These are phyloP conservation scores for Neostethus bicornis DNA, from an alignment of 2,797 vertebrate species.

Conservation along the genomic window DNA sequence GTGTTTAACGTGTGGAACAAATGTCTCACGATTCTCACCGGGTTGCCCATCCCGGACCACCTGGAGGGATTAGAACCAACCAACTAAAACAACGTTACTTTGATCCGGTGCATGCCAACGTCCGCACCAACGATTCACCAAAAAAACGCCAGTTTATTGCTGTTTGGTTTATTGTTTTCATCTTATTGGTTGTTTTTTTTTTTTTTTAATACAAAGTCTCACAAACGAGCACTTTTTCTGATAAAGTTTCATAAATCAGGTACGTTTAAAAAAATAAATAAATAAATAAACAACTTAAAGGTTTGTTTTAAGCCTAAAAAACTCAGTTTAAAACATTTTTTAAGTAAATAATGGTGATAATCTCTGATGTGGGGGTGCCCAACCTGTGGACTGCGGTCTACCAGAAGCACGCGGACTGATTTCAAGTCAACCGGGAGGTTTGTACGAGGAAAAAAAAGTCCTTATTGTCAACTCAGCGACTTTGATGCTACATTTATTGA, in stretches of 20 bases:
- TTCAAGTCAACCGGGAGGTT: too few species aligned
- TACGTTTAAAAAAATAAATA: slow-evolving; percentile 12
- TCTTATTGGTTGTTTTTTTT: background rate
- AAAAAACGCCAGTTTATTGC: too few species aligned
- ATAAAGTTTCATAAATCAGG: background rate
- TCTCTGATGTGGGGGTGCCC: slow-evolving; percentile 18
- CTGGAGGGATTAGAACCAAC: slow-evolving; percentile 89
- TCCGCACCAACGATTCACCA: slow-evolving; percentile 10
- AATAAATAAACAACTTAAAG: background rate
- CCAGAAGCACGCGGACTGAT: too few species aligned
- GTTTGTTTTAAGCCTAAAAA: slow-evolving; percentile 8
- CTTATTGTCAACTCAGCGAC: too few species aligned
- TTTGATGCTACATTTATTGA: too few species aligned
- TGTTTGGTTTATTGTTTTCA: slow-evolving; percentile 4
- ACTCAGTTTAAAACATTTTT: slow-evolving; percentile 17
- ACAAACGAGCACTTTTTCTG: background rate
- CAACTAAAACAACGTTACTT: slow-evolving; percentile 71
- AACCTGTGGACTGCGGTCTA: too few species aligned
- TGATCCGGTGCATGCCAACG: slow-evolving; percentile 11
- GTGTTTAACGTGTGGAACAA: slow-evolving; percentile 99
- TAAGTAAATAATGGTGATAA: slow-evolving; percentile 5
- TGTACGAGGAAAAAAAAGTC: too few species aligned
- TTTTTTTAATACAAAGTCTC: slow-evolving; percentile 3
- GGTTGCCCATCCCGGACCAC: slow-evolving; percentile 96
- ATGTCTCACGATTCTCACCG: slow-evolving; percentile 95